Conservation (phyloP, 2,888 invertebrate species). For the Nezara viridula region DNA sequence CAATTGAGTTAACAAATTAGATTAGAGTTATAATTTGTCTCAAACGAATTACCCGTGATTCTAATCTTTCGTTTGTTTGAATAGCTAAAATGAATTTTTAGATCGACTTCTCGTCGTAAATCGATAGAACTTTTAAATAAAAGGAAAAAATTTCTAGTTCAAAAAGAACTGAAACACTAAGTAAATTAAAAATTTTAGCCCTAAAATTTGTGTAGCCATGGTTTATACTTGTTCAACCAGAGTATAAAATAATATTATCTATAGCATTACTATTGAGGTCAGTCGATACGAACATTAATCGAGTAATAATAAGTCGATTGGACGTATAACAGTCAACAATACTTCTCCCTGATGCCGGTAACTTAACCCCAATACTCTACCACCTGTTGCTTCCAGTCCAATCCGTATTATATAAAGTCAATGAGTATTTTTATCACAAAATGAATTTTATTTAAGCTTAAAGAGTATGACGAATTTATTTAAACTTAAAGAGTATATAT, state of each 20-base stretch:
- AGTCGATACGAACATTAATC: not conserved
- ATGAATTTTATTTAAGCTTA: not conserved
- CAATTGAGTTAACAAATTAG: too few species aligned
- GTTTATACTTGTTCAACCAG: not conserved
- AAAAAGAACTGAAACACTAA: too few species aligned
- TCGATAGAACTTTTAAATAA: too few species aligned
- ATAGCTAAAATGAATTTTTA: too few species aligned
- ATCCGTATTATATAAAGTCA: not conserved
- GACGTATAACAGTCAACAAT: not conserved
- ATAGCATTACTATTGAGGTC: not conserved
- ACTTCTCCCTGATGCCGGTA: not conserved
- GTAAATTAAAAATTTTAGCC: too few species aligned
- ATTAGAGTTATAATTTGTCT: too few species aligned
- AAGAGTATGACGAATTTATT: not conserved
- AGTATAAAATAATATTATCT: not conserved
- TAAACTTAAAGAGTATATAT: not conserved
- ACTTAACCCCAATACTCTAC: conserved; percentile 25
- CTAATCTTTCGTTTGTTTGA: too few species aligned
- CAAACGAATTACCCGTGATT: too few species aligned
- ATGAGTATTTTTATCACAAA: not conserved
- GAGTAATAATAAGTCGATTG: conserved; percentile 4
- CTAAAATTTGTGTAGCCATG: too few species aligned
- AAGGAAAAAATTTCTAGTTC: too few species aligned
- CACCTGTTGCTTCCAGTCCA: conserved; percentile 13
- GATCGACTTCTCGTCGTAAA: too few species aligned